Percentiles rank a stretch among this genome's conserved stretches.
Evolutionary conservation across 2,888 invertebrate genomes (phyloP).

Genomic region (Lutraria lutraria): DNA sequence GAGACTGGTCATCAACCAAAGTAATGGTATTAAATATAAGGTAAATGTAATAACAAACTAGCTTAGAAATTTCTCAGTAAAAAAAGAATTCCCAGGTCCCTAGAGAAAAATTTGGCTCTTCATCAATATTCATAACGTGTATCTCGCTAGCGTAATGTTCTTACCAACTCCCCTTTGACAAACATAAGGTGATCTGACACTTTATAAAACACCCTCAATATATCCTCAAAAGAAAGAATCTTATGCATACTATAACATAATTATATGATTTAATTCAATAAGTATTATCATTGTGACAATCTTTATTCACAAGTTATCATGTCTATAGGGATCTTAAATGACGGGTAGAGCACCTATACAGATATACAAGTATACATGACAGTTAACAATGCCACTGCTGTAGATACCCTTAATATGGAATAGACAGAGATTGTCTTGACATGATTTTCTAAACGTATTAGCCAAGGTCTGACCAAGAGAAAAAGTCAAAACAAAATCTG

Average conservation of each 20-base stretch:
- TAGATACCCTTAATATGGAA: too few species aligned
- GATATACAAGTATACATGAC: background rate
- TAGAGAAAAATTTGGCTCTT: background rate
- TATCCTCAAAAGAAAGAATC: background rate
- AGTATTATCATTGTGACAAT: background rate
- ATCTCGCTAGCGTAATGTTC: background rate
- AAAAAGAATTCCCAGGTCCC: background rate
- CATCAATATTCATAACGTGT: constrained; percentile 9
- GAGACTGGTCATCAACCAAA: background rate
- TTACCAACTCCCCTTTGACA: background rate
- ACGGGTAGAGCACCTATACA: background rate
- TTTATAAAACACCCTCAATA: constrained; percentile 23
- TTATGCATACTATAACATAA: background rate
- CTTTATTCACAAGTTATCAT: background rate
- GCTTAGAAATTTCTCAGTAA: background rate
- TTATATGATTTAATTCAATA: background rate
- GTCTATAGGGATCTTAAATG: background rate
- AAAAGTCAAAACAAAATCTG: too few species aligned
- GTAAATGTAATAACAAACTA: background rate
- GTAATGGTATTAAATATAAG: background rate
- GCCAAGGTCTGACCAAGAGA: too few species aligned
- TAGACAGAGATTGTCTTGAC: too few species aligned
- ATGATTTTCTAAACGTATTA: too few species aligned
- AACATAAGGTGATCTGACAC: constrained; percentile 21
- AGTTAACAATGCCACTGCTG: too few species aligned